Evolutionary conservation across 2,888 invertebrate genomes (phyloP).

Genomic region (Sipunculus nudus): DNA sequence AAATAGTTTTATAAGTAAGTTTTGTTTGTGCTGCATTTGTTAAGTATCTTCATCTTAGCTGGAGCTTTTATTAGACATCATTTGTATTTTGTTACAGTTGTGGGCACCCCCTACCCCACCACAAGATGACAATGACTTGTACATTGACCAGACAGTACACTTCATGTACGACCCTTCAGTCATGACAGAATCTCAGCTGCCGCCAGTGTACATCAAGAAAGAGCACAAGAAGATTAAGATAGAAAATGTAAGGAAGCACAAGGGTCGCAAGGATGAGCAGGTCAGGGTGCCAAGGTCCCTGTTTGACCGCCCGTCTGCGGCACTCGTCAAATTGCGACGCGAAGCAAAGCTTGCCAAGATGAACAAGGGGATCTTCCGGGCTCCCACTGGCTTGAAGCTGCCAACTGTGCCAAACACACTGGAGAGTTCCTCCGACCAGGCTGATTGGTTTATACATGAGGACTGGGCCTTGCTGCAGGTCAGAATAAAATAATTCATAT

Average conservation of each 20-base stretch:
- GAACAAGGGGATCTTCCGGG: constrained; percentile 54
- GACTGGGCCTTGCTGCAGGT: constrained; percentile 82
- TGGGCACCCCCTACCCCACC: constrained; percentile 99
- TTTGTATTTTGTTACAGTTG: constrained; percentile 72
- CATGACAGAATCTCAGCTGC: constrained; percentile 82
- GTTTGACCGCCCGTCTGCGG: constrained; percentile 82
- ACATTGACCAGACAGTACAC: constrained; percentile 84
- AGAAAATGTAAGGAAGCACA: constrained; percentile 70
- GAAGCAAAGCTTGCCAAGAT: constrained; percentile 82
- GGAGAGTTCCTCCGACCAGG: constrained; percentile 69
- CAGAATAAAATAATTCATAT: too few species aligned
- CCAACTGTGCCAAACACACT: constrained; percentile 41
- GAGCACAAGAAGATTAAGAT: constrained; percentile 77
- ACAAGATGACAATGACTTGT: constrained; percentile 89
- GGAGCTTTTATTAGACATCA: too few species aligned
- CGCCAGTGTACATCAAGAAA: constrained; percentile 82
- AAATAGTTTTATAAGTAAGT: too few species aligned
- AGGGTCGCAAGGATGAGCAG: constrained; percentile 76
- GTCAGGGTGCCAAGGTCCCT: constrained; percentile 82
- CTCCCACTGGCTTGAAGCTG: constrained; percentile 25
- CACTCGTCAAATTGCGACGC: constrained; percentile 78
- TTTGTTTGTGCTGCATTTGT: too few species aligned
- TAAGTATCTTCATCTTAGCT: too few species aligned
- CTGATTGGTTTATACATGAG: constrained; percentile 91
- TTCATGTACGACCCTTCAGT: constrained; percentile 81